These are phyloP conservation scores for Hippocampus comes DNA, from an alignment of 2,113 vertebrate genomes.

Conservation along the genomic window DNA sequence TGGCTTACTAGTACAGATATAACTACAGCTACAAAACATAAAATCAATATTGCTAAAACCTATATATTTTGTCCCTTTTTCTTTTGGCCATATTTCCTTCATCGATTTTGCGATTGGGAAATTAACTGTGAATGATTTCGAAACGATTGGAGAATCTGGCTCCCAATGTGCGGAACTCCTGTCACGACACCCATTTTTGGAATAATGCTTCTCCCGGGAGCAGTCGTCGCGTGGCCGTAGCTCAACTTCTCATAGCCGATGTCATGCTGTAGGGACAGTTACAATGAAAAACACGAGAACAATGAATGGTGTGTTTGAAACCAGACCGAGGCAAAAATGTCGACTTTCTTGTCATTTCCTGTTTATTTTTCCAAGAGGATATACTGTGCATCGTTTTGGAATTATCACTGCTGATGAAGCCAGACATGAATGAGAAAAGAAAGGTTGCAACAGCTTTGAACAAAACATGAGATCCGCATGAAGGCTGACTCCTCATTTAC, in stretches of 20 bases:
- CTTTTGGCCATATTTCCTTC: neutral
- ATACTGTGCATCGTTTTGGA: conserved; percentile 11
- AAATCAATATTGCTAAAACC: conserved; percentile 39
- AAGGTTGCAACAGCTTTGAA: conserved; percentile 81
- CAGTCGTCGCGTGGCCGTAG: neutral
- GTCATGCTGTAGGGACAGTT: neutral
- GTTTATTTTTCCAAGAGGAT: neutral
- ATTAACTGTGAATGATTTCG: neutral
- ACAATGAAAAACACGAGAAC: neutral
- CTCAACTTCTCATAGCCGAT: neutral
- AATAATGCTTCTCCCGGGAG: neutral
- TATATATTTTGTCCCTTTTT: neutral
- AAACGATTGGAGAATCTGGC: neutral
- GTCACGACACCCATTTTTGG: neutral
- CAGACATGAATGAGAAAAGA: conserved; percentile 60
- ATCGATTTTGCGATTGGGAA: neutral
- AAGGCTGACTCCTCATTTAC: conserved; percentile 89
- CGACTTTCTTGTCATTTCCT: neutral
- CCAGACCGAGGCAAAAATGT: neutral
- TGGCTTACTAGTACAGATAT: conserved; percentile 47
- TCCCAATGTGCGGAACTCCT: neutral
- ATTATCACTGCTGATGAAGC: conserved; percentile 32
- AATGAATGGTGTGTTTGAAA: neutral
- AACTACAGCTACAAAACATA: conserved; percentile 45
- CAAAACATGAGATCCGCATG: conserved; percentile 82